Evolutionary conservation across 2,797 vertebrate species (phyloP).

Genomic region (Orientallactaga sibirica): DNA sequence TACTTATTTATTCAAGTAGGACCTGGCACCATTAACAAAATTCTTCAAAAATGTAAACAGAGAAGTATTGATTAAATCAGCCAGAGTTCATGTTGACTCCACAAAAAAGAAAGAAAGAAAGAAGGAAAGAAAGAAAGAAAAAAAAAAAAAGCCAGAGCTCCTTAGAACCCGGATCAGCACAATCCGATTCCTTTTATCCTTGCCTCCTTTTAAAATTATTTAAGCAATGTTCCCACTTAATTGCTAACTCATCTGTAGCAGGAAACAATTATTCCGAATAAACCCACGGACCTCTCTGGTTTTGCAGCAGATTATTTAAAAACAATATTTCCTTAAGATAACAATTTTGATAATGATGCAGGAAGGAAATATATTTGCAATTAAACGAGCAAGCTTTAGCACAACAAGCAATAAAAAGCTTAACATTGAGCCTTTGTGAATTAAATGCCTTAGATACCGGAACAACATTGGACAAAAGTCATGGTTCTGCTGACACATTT

Average conservation of each 20-base stretch:
- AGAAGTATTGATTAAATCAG: conserved; percentile 61
- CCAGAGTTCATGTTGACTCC: not conserved
- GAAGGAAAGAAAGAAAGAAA: not conserved
- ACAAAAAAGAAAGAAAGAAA: not conserved
- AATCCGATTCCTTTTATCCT: conserved; percentile 52
- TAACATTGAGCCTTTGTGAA: conserved; percentile 88
- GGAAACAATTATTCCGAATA: conserved; percentile 79
- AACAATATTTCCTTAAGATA: conserved; percentile 85
- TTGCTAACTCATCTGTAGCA: conserved; percentile 75
- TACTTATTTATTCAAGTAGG: conserved; percentile 59
- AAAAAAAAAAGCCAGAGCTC: conserved; percentile 21
- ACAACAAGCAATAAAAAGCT: conserved; percentile 90
- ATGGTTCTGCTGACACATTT: conserved; percentile 91
- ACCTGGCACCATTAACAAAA: conserved; percentile 67
- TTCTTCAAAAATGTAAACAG: conserved; percentile 71
- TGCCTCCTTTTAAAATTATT: conserved; percentile 49
- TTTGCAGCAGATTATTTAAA: conserved; percentile 82
- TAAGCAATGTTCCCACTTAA: conserved; percentile 72
- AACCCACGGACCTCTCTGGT: conserved; percentile 55
- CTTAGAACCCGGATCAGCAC: conserved; percentile 25
- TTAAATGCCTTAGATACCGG: conserved; percentile 89
- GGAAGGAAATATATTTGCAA: conserved; percentile 88
- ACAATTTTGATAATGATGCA: conserved; percentile 85
- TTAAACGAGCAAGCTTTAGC: conserved; percentile 87
- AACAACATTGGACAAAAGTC: conserved; percentile 89